Evolutionary conservation across 2,113 vertebrate species (phyloP), one percentile per base, ranked within the genome.

Genomic region (Stomatorhinus ivindoensis): DNA sequence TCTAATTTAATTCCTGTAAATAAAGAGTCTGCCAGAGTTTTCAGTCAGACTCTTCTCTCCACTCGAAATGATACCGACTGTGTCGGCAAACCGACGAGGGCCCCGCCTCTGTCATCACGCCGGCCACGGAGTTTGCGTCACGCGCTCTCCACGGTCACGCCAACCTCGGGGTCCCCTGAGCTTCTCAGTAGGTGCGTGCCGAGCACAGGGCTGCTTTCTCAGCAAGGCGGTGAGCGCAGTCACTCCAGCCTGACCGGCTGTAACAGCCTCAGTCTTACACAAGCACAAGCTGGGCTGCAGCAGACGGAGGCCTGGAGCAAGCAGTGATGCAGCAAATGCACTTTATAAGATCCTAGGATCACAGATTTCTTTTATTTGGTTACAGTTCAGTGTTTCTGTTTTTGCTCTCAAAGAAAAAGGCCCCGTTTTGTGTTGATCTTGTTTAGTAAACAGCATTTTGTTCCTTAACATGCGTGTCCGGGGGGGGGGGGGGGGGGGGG

Each of bases 1-100:
- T 93, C 88, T 93, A 90, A 93, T 93, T 93, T 94, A 89, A 91
- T 87, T 92, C 93, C 91, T 92, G 92, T 93, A 93, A 93, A 93
- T 92, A 94, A 87, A 90, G 82, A 85, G 31, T 1, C 51, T 89
- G 92, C 92, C 92, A 93, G 91, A 88, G 90, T 89, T 90, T 90
- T 92, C 91, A 86, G 61, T 84, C 86, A 88, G 50, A 89, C n/a
- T 86, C 61, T 84, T 44, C 27, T 42, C 88, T 73, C n/a, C 76
- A 83, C 44, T 44, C n/a, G 73, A 58, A 35, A 11, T 11, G 24
- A 86, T 87, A 65, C 24, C 21, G 39, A 39, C 35, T 35, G 47
- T 84, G 51, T 88, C 47, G 27, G n/a, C 73, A 3, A 7, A n/a
- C 19, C 76, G 1, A 11, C 2, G 10, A 21, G 44, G 24, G 46